Evolutionary conservation across 2,113 vertebrate species (phyloP), one percentile per base, ranked within the genome.

Genomic region (Forbesichthys papilliferus): DNA sequence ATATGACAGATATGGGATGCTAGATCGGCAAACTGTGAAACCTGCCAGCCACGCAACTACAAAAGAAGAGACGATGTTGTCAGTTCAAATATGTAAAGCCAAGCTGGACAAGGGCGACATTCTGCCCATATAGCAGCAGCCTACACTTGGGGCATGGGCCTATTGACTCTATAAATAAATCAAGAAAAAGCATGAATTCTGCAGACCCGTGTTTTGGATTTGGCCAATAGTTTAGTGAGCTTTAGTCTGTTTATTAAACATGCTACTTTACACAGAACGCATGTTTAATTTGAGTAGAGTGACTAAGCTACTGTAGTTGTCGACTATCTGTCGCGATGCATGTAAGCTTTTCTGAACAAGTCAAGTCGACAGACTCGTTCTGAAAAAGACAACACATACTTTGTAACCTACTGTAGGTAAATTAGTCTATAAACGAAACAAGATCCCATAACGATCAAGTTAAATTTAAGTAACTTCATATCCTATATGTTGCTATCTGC

Each of bases 251-350:
- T n/a, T n/a, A n/a, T n/a, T n/a, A n/a, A n/a, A n/a, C n/a, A n/a
- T n/a, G n/a, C n/a, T n/a, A n/a, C n/a, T n/a, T n/a, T n/a, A n/a
- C n/a, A 6, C 36, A 42, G 7, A 42, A 42, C 36, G 7, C 36
- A 6, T 42, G 4, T 42, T 51, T 11, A 4, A 4, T 3, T 51
- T 27, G 27, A 27, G 27, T 27, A 27, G 49, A 51, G 9, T 51
- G 49, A 11, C 49, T 27, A 27, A 2, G 27, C 27, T 27, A 27
- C 27, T 27, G 49, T 51, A 13, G 16, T 7, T 34, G 12, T 57
- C 47, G 48, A 47, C 52, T 59, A 75, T 62, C 66, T 74, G 69
- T 71, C 76, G 69, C 71, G 69, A 68, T 79, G 69, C 67, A 67
- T 59, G 68, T 66, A 18, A 77, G 52, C 77, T 62, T 73, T 71